Base-by-base conservation (phyloP, 1,140 invertebrate genomes). In the Drosophila repletoides region DNA sequence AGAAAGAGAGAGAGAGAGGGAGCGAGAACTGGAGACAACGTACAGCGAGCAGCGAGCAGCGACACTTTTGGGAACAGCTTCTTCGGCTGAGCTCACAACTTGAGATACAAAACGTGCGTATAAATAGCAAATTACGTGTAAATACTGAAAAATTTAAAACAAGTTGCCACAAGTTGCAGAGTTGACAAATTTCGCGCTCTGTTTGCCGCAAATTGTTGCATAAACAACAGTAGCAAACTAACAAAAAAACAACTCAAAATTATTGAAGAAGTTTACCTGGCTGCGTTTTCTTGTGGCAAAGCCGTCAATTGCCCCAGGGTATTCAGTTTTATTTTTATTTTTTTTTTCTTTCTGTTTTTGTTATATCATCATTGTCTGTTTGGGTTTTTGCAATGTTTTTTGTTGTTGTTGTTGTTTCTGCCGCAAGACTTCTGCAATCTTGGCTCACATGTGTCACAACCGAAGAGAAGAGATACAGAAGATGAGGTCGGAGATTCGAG, bases 161-260 rank as follows among this genome's bases (percentile, higher is more conserved):
- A 76, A 81, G 73, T 77, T 80, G 76, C 59, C 41, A 14, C 26
- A n/a, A 52, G 58, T 58, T 46, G 58, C 61, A 53, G 43, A 69
- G 76, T 84, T 83, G 74, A 84, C 79, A 84, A 84, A 67, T 79
- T 72, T 74, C 79, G 79, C 80, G 79, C 79, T 84, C 79, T 84
- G 79, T 84, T 84, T 84, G 74, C 66, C 24, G 15, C 70, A 79
- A 84, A 84, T 84, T 74, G 79, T 81, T 84, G 77, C 77, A 80
- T 79, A 79, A 84, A 81, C 41, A 67, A 56, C 52, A 80, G 66
- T 52, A 46, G 52, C 38, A 26, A 17, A 40, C 29, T 36, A 26
- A 38, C 31, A 26, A 21, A 24, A 29, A 56, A 45, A 6, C 14
- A 40, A 61, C 21, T 31, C 36, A 21, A 51, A 29, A 41, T 10